Evolutionary conservation across 2,113 vertebrate species (phyloP).

Genomic region (Triplophysa rosa): DNA sequence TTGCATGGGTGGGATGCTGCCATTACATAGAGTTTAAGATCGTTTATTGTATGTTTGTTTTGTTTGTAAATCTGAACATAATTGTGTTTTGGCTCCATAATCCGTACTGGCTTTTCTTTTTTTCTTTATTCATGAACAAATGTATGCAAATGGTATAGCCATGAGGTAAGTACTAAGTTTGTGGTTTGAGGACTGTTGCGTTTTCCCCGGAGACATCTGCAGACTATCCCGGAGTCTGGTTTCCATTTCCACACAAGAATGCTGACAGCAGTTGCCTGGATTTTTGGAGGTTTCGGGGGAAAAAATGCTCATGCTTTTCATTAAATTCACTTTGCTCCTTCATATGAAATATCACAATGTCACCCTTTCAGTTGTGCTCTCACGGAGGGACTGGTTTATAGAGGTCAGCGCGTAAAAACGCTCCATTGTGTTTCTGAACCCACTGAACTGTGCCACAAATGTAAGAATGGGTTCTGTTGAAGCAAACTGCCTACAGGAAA

Average conservation of each 20-base stretch:
- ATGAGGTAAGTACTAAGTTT: constrained; percentile 24
- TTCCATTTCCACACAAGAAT: constrained; percentile 46
- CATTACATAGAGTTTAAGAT: background rate
- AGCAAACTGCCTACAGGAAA: constrained; percentile 36
- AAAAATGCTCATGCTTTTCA: constrained; percentile 36
- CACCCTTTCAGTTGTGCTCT: constrained; percentile 42
- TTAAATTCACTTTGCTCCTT: constrained; percentile 43
- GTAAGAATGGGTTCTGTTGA: constrained; percentile 48
- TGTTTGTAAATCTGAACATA: constrained; percentile 1
- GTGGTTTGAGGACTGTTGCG: constrained; percentile 31
- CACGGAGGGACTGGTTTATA: constrained; percentile 39
- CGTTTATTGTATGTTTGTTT: constrained; percentile 4
- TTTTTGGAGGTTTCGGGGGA: constrained; percentile 33
- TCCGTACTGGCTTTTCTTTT: constrained; percentile 1
- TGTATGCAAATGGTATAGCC: constrained; percentile 27
- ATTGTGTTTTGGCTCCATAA: background rate
- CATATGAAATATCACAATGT: constrained; percentile 51
- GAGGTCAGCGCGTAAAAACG: constrained; percentile 42
- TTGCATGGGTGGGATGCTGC: background rate
- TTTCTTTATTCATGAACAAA: constrained; percentile 7
- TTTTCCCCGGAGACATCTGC: constrained; percentile 49
- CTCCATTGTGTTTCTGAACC: constrained; percentile 53
- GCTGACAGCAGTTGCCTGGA: constrained; percentile 34
- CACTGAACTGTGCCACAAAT: constrained; percentile 49
- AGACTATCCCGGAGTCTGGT: constrained; percentile 46